Base-by-base conservation (phyloP, 2,888 invertebrate species). In the Brachypalpus laphriformis region DNA sequence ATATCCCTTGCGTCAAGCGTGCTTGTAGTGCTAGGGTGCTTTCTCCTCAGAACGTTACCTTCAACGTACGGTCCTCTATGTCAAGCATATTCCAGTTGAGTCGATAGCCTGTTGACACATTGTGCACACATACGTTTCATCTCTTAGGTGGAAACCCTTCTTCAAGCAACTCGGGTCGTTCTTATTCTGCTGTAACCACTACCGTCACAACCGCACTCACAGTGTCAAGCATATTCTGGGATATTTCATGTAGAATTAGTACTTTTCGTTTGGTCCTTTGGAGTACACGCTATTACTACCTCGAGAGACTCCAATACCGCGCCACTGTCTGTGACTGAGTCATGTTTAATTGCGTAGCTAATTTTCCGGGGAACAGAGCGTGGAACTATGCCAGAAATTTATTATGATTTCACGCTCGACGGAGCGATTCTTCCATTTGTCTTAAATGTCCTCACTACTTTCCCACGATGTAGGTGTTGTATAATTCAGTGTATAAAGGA, bases 321-420 rank as follows among this genome's bases (percentile, higher is more conserved):
- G 18, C 40, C 49, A 31, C 7, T 20, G 14, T 42, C 51, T 61
- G 37, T n/a, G 25, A 61, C 72, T 66, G 65, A 80, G 72, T 80
- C 57, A 72, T 80, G 65, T 81, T 74, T 81, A 81, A 81, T 81
- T 81, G 81, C 68, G 75, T 75, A 75, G 75, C 81, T 81, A 81
- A 81, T 81, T 81, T 81, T 59, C 59, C 28, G 51, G 25, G 61
- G 66, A 25, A 68, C 66, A 66, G 54, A 75, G 59, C 68, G 66
- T 81, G 81, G 81, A 81, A 80, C 72, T 68, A 63, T 81, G 81
- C 81, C 81, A 81, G 75, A 75, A 81, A 81, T 81, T 75, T 81
- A 81, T 75, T 75, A 75, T 75, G 75, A 81, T 81, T 81, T 81
- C 75, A 75, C 75, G 75, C 66, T 75, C 81, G 54, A 68, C 66